Conservation (phyloP, 2,797 vertebrate genomes). For the Pseudochirops cupreus region DNA sequence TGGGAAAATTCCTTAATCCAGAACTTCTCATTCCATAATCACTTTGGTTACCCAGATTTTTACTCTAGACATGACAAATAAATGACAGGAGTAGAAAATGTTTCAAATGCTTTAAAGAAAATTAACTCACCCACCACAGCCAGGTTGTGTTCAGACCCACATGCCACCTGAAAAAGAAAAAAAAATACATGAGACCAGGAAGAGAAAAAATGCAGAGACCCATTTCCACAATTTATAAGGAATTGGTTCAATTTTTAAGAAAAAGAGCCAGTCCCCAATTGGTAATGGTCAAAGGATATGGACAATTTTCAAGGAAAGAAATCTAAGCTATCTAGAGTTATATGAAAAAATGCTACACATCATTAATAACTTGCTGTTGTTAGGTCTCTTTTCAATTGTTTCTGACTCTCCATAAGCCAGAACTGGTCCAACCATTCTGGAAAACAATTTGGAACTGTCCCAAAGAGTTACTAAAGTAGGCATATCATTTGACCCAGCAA, state of each 20-base stretch:
- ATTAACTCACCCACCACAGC: conserved; percentile 93
- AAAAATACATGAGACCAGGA: conserved; percentile 60
- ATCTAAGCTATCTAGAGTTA: neutral
- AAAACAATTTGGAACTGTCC: neutral
- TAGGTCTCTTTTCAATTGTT: neutral
- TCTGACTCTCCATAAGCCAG: neutral
- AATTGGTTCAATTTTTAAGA: neutral
- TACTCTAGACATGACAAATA: conserved; percentile 35
- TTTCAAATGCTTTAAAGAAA: conserved; percentile 65
- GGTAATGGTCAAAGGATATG: neutral
- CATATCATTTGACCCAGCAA: neutral
- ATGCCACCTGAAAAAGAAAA: conserved; percentile 89
- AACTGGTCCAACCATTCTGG: neutral
- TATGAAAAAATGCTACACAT: neutral
- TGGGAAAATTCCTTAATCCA: conserved; percentile 18
- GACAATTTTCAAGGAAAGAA: neutral
- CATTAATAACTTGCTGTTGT: neutral
- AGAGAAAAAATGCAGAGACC: conserved; percentile 54
- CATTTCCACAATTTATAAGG: neutral
- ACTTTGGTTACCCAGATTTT: conserved; percentile 26
- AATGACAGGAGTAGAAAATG: conserved; percentile 63
- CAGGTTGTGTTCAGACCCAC: conserved; percentile 97
- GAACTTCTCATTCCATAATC: neutral
- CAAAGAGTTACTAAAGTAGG: neutral
- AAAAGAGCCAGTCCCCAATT: neutral